Base-by-base conservation (phyloP, 1,140 invertebrate species). In the Brachionus angularis region DNA sequence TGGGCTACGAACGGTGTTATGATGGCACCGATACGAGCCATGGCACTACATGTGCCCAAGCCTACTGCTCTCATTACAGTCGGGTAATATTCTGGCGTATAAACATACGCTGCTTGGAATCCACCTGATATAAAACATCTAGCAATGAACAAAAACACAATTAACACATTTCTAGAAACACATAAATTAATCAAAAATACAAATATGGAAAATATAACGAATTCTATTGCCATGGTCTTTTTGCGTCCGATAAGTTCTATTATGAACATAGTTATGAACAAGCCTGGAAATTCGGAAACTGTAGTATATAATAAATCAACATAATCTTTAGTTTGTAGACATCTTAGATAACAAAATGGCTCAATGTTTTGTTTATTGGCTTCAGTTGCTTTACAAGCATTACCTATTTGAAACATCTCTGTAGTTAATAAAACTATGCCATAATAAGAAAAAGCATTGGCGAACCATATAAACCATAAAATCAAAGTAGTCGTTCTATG, bases 391-490 rank as follows among this genome's bases (percentile, higher is more conserved):
- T 84, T 81, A 71, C 84, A 85, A 73, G 78, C 78, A 75, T 84
- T 81, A 21, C 78, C 79, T 36, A 78, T 78, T 76, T 91, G 89
- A 81, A 96, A 91, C 29, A 96, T 82, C 80, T 96, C 93, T 1
- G 93, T 96, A 1, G 92, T 93, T 87, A 96, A 91, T 46, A 96
- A 82, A 3, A 97, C 92, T 34, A 96, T 85, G 1, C 93, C 93
- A 79, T 96, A 96, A 78, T 97, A 97, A 75, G 90, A 93, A 82
- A 96, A 96, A 1, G 93, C 91, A 81, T 91, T 93, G 0, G 89
- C 86, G 83, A 92, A 88, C 91, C 91, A 93, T 76, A 79, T 82
- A 77, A 79, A 73, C 67, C 67, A 71, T 27, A 71, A 52, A 18
- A 71, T 50, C 7, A 71, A 27, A 21, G 67, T 71, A n/a, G 67